Percentiles rank a stretch among this genome's conserved stretches.
Evolutionary conservation across 2,113 vertebrate species (phyloP).

Genomic region (Lepus timidus): DNA sequence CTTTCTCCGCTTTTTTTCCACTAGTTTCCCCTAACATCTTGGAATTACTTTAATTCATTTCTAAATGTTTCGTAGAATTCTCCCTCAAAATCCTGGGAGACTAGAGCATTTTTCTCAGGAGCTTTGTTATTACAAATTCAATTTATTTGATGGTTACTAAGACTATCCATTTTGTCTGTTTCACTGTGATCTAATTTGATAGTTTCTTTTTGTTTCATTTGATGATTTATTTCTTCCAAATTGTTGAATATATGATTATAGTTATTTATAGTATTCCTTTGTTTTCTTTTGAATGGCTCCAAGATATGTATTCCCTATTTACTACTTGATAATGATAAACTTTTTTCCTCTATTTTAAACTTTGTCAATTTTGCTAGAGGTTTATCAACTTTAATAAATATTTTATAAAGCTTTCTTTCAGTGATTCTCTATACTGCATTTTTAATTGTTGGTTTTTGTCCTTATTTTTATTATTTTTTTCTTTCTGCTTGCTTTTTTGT

Average conservation of each 20-base stretch:
- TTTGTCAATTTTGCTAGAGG: neutral
- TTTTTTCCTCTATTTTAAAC: neutral
- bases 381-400: neutral
- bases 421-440: neutral
- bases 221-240: neutral
- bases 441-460: neutral
- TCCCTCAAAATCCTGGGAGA: neutral
- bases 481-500: neutral
- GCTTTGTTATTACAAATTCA: neutral
- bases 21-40: too few relatives aligned
- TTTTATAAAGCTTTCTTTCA: neutral
- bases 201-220: neutral
- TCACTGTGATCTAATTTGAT: neutral
- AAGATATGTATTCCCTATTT: neutral
- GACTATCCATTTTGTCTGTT: neutral
- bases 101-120: neutral
- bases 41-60: neutral
- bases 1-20: too few relatives aligned
- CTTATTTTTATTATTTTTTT: neutral
- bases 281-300: neutral
- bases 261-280: neutral
- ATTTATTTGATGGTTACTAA: neutral
- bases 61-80: neutral
- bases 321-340: neutral
- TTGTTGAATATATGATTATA: neutral